These are phyloP conservation scores for Cichladusa arquata DNA, from an alignment of 2,113 vertebrate species.

Conservation along the genomic window DNA sequence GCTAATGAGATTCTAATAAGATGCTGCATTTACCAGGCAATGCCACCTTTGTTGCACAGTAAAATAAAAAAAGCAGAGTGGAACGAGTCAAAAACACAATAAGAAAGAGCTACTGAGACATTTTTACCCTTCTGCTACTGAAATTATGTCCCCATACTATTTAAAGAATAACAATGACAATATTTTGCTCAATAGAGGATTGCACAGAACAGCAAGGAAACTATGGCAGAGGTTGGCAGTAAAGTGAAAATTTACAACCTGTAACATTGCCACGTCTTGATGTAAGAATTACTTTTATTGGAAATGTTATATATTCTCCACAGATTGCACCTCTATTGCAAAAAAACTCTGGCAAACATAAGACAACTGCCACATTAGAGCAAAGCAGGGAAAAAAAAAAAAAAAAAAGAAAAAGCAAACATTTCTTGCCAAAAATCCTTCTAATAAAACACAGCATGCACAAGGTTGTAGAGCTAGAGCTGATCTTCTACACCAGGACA, in stretches of 20 bases:
- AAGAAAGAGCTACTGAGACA: background rate
- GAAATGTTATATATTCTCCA: conserved; percentile 16
- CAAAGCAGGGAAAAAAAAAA: background rate
- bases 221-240: background rate
- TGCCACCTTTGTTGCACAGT: background rate
- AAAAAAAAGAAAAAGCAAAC: background rate
- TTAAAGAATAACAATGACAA: background rate
- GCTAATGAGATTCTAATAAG: background rate
- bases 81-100: background rate
- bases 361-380: background rate
- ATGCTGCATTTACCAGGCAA: background rate
- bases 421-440: background rate
- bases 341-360: background rate
- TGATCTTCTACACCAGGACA: background rate
- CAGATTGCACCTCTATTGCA: background rate
- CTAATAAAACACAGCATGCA: background rate
- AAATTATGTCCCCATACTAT: background rate
- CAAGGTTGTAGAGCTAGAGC: background rate
- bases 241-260: conserved; percentile 36
- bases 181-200: background rate
- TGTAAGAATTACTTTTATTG: conserved; percentile 13
- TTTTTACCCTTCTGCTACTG: background rate
- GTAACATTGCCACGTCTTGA: background rate
- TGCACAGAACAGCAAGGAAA: background rate
- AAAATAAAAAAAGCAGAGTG: background rate